phyloP scores from a whole-genome alignment of 2,888 invertebrate species.

The Rambutsinella grinnellia region DNA sequence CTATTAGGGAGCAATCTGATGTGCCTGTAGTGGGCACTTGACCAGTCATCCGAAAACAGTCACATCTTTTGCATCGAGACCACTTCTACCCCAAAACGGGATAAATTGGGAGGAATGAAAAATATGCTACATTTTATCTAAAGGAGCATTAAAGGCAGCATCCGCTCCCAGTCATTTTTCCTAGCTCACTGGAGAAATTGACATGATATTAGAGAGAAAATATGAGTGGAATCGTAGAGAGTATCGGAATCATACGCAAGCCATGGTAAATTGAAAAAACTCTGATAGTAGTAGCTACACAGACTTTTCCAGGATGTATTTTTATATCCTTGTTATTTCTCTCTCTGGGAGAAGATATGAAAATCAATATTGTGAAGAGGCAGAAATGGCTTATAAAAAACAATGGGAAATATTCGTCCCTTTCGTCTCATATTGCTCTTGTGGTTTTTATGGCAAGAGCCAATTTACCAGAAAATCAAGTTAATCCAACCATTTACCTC shows the following conservation, averaged over 20 bases:
- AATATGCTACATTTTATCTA: constrained; percentile 30
- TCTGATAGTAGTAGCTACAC: constrained; percentile 27
- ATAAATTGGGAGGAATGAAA: constrained; percentile 8
- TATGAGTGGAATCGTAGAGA: background rate
- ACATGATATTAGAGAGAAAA: constrained; percentile 30
- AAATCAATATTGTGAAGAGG: constrained; percentile 64
- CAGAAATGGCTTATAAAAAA: constrained; percentile 66
- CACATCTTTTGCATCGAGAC: constrained; percentile 35
- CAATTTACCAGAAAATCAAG: constrained; percentile 67
- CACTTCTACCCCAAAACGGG: constrained; percentile 15
- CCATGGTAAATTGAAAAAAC: background rate
- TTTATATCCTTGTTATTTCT: background rate
- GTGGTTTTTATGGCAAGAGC: constrained; percentile 66
- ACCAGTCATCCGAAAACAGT: constrained; percentile 43
- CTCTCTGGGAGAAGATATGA: constrained; percentile 39
- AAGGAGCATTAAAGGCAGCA: constrained; percentile 22
- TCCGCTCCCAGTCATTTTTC: constrained; percentile 20
- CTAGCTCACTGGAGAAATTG: constrained; percentile 23
- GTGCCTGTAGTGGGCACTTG: constrained; percentile 48
- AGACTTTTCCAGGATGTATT: constrained; percentile 25
- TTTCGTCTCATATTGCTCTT: constrained; percentile 65
- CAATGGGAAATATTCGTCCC: constrained; percentile 62
- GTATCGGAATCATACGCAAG: background rate
- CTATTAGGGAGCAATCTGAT: constrained; percentile 20
- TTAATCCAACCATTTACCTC: constrained; percentile 66